These are phyloP conservation scores for Nomada ferruginata DNA, from an alignment of 2,888 invertebrate species.

Conservation along the genomic window DNA sequence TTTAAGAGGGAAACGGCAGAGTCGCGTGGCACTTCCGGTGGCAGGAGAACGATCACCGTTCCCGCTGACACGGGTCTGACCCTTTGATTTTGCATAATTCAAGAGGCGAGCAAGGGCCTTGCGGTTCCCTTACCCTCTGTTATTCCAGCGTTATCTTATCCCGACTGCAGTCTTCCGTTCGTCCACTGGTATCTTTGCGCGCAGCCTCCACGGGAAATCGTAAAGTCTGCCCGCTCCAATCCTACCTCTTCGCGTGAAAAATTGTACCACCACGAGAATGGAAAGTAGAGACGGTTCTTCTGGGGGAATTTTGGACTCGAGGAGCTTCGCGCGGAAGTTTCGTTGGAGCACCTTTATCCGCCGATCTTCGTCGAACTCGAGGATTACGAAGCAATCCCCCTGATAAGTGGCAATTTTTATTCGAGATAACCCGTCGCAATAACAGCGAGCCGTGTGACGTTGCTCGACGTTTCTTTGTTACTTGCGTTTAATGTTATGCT, in stretches of 20 bases:
- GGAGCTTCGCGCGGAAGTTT: slow-evolving; percentile 8
- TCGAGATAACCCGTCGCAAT: background rate
- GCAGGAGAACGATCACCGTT: slow-evolving; percentile 27
- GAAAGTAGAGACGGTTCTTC: slow-evolving; percentile 26
- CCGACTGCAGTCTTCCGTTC: slow-evolving; percentile 59
- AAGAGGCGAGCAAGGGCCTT: slow-evolving; percentile 43
- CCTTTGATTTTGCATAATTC: slow-evolving; percentile 71
- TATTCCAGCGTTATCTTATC: slow-evolving; percentile 62
- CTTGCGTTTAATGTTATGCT: no score
- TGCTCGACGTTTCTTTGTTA: background rate
- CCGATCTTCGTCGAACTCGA: background rate
- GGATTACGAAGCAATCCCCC: background rate
- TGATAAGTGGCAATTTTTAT: background rate
- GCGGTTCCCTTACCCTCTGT: slow-evolving; percentile 56
- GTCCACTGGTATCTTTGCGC: slow-evolving; percentile 56
- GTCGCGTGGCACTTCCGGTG: background rate
- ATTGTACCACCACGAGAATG: slow-evolving; percentile 33
- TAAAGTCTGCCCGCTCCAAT: slow-evolving; percentile 33
- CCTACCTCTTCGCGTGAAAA: slow-evolving; percentile 43
- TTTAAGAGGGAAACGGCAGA: slow-evolving; percentile 8
- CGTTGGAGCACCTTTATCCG: slow-evolving; percentile 23
- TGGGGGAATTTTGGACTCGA: slow-evolving; percentile 29
- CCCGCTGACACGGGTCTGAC: slow-evolving; percentile 63
- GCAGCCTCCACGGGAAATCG: slow-evolving; percentile 30
- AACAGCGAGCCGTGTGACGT: background rate